These are phyloP conservation scores for Sinocyclocheilus rhinocerous DNA, from an alignment of 2,113 vertebrate genomes.

Conservation along the genomic window DNA sequence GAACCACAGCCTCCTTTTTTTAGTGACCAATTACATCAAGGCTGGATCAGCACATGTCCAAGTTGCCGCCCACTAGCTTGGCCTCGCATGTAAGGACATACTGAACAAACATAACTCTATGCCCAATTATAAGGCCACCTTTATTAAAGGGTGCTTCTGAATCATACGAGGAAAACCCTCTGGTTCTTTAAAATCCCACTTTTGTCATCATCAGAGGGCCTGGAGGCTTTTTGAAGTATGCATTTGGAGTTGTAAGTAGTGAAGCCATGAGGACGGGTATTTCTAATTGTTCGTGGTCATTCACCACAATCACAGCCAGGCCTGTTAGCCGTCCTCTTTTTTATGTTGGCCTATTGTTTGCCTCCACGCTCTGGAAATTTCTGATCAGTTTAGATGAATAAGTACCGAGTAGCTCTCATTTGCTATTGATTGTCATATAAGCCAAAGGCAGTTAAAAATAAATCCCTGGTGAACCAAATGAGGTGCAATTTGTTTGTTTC, in stretches of 20 bases:
- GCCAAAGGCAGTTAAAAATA: slow-evolving; percentile 75
- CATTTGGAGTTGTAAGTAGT: background rate
- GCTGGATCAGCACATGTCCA: slow-evolving; percentile 20
- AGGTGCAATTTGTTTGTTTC: slow-evolving; percentile 82
- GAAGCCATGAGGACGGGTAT: background rate
- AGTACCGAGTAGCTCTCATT: slow-evolving; percentile 16
- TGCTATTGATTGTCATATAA: slow-evolving; percentile 69
- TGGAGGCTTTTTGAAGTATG: background rate
- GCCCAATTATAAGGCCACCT: slow-evolving; percentile 27
- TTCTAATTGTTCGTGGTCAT: slow-evolving; percentile 41
- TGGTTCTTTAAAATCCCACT: slow-evolving; percentile 50
- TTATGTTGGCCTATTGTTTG: slow-evolving; percentile 13
- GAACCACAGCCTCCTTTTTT: slow-evolving; percentile 47
- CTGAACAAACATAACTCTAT: slow-evolving; percentile 54
- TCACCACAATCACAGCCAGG: background rate
- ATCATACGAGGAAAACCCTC: background rate
- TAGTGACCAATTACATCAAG: slow-evolving; percentile 48
- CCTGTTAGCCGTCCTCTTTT: slow-evolving; percentile 12
- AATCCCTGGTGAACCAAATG: slow-evolving; percentile 70
- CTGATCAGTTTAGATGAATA: slow-evolving; percentile 50
- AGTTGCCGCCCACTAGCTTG: slow-evolving; percentile 28
- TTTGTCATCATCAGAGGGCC: slow-evolving; percentile 4
- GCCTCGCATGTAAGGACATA: slow-evolving; percentile 47
- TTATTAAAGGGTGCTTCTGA: slow-evolving; percentile 37
- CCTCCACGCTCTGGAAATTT: slow-evolving; percentile 1